Evolutionary conservation across 2,113 vertebrate genomes (phyloP).

Genomic region (Dasypus novemcinctus): DNA sequence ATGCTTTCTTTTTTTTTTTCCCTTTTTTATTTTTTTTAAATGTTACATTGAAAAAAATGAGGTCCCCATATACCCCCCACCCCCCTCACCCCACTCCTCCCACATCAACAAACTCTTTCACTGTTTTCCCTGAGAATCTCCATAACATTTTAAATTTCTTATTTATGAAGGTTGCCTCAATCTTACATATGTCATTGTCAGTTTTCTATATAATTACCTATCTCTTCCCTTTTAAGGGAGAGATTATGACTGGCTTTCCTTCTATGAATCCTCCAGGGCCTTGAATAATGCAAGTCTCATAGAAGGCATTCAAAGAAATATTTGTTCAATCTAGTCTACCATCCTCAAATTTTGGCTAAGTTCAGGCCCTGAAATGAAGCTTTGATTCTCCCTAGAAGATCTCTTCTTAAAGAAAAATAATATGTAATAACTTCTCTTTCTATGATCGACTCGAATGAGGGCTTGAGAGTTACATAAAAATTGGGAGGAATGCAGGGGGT

Average conservation of each 20-base stretch:
- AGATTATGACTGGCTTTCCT: neutral
- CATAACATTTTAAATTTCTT: neutral
- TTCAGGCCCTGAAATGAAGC: neutral
- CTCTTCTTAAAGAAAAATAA: neutral
- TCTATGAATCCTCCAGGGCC: neutral
- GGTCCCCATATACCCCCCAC: too few species aligned
- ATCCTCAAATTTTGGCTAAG: neutral
- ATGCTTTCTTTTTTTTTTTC: too few species aligned
- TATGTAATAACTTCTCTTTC: neutral
- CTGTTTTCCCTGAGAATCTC: neutral
- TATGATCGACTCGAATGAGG: neutral
- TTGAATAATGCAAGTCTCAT: neutral
- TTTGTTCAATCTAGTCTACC: neutral
- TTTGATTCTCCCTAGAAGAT: neutral
- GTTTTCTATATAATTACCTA: neutral
- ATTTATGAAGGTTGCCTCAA: neutral
- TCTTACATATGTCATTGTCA: neutral
- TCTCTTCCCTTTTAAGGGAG: neutral
- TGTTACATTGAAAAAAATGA: too few species aligned
- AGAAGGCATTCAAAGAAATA: constrained; percentile 16
- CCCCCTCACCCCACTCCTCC: too few species aligned
- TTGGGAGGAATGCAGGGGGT: neutral
- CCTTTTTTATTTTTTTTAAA: too few species aligned
- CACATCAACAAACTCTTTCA: too few species aligned
- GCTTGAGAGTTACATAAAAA: neutral